These are phyloP conservation scores for Pseudorasbora parva DNA, from an alignment of 2,113 vertebrate species.

Conservation along the genomic window DNA sequence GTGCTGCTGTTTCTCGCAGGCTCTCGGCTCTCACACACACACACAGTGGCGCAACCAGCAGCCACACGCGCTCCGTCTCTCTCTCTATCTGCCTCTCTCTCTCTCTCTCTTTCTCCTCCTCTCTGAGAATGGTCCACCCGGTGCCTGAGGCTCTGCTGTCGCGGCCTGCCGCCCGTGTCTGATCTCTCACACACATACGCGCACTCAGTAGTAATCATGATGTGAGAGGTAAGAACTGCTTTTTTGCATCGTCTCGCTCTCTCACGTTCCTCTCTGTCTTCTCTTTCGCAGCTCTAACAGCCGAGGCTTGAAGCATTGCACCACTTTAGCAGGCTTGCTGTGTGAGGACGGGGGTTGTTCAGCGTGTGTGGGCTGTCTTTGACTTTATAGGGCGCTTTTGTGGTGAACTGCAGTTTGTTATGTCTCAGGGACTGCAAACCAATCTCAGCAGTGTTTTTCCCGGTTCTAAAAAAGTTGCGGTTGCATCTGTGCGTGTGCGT, in stretches of 20 bases:
- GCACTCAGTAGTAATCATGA: constrained; percentile 67
- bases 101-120: constrained; percentile 60
- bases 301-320: constrained; percentile 28
- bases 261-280: constrained; percentile 33
- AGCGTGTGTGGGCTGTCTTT: constrained; percentile 52
- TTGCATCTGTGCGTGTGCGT: constrained; percentile 34
- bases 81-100: constrained; percentile 58
- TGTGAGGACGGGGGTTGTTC: constrained; percentile 25
- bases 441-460: constrained; percentile 8
- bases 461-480: neutral
- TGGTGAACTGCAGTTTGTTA: constrained; percentile 65
- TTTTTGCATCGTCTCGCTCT: constrained; percentile 38
- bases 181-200: constrained; percentile 63
- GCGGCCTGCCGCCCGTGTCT: constrained; percentile 72
- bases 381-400: constrained; percentile 19
- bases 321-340: constrained; percentile 25
- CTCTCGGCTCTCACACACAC: constrained; percentile 24
- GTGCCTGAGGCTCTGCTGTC: constrained; percentile 81
- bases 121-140: constrained; percentile 81
- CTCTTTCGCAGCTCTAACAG: constrained; percentile 32
- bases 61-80: constrained; percentile 63
- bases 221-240: constrained; percentile 79
- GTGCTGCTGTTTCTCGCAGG: constrained; percentile 49
- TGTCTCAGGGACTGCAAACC: constrained; percentile 57
- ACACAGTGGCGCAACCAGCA: constrained; percentile 41